A percentile compares a stretch with the other conserved stretches of the same genome.
phyloP scores from a whole-genome alignment of 2,888 invertebrate genomes.

The Cyrtodaria siliqua region DNA sequence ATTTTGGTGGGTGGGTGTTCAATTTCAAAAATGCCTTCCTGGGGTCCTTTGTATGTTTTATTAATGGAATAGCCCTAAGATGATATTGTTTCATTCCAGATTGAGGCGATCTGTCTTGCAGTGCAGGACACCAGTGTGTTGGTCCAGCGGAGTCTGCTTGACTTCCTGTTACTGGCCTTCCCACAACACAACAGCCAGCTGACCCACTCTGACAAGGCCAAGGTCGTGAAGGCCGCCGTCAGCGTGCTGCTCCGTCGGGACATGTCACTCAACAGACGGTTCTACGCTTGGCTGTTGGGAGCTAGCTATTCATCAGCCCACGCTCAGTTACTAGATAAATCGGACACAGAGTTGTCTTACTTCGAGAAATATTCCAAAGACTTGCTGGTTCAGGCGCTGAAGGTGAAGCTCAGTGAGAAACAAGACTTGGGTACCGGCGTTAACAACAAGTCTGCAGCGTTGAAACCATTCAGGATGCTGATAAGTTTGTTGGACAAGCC shows the following conservation, averaged over 20 bases:
- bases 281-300: conserved; percentile 94
- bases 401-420: conserved; percentile 69
- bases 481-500: conserved; percentile 94
- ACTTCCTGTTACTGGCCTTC: conserved; percentile 93
- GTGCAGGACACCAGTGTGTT: conserved; percentile 93
- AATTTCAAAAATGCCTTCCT: too few relatives aligned
- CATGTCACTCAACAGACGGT: conserved; percentile 94
- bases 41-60: too few relatives aligned
- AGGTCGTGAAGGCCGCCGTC: conserved; percentile 91
- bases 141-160: conserved; percentile 94
- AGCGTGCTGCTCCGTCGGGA: conserved; percentile 92
- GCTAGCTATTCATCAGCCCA: conserved; percentile 86
- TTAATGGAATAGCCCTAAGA: too few relatives aligned
- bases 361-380: conserved; percentile 90
- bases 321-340: conserved; percentile 23
- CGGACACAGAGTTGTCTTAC: conserved; percentile 86
- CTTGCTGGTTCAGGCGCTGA: conserved; percentile 86
- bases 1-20: too few relatives aligned
- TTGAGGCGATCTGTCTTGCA: conserved; percentile 92
- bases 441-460: conserved; percentile 58
- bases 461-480: conserved; percentile 89
- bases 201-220: conserved; percentile 89
- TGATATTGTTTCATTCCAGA: conserved; percentile 86
- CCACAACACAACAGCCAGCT: conserved; percentile 93
- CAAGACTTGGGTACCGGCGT: conserved; percentile 31